Conservation (phyloP, 1,140 invertebrate species). For the Lepidurus arcticus region DNA sequence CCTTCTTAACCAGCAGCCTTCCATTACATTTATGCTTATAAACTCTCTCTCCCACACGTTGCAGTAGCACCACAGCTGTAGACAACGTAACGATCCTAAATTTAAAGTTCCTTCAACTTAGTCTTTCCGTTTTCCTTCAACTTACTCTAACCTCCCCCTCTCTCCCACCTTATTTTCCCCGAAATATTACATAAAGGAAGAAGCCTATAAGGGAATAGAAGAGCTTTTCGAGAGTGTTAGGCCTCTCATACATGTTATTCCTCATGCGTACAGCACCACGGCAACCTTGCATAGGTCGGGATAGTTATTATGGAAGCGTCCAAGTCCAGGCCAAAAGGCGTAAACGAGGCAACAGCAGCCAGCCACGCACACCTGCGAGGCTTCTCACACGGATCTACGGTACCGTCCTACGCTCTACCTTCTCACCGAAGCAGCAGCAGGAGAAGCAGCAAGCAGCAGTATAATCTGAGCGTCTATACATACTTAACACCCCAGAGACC, state of each 20-base stretch:
- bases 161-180: background rate
- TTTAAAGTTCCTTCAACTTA: background rate
- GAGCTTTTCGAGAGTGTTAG: background rate
- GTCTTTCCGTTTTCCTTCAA: too few species aligned
- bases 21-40: background rate
- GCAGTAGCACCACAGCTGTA: constrained; percentile 1
- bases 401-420: background rate
- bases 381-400: background rate
- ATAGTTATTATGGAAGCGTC: background rate
- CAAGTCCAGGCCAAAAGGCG: background rate
- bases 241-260: background rate
- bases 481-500: constrained; percentile 17
- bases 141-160: too few species aligned
- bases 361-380: constrained; percentile 15
- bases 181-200: background rate
- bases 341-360: background rate
- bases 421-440: background rate
- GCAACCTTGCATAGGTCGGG: too few species aligned
- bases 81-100: constrained; percentile 14
- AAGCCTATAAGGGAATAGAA: background rate
- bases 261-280: too few species aligned
- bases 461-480: background rate
- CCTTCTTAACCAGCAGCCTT: background rate
- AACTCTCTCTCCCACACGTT: background rate
- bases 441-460: background rate